phyloP scores from a whole-genome alignment of 2,113 vertebrate species.

The Mormoops blainvillei region DNA sequence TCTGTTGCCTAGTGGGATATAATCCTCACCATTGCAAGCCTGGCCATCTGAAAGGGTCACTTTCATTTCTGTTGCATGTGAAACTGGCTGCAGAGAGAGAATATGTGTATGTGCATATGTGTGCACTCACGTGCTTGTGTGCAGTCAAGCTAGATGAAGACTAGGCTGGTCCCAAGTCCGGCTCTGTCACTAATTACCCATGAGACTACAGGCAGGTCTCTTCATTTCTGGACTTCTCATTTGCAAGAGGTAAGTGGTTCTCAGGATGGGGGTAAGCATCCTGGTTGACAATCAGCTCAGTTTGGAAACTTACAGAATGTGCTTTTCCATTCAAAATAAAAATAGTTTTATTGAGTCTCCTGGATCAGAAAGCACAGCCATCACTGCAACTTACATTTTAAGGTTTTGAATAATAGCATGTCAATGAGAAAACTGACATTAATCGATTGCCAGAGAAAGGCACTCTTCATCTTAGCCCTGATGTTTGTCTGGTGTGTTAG shows the following conservation, averaged over 20 bases:
- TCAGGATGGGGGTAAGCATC: background rate
- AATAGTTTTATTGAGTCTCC: background rate
- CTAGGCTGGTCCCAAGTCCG: background rate
- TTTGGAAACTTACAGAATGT: background rate
- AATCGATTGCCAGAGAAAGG: background rate
- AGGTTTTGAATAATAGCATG: background rate
- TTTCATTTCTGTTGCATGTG: background rate
- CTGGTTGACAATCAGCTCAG: background rate
- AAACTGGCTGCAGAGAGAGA: background rate
- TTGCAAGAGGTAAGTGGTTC: background rate
- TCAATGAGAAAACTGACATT: background rate
- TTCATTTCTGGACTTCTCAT: background rate
- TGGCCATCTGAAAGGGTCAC: background rate
- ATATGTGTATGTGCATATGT: background rate
- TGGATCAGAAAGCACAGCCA: background rate
- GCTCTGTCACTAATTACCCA: background rate
- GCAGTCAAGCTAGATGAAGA: background rate
- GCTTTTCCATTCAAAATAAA: conserved; percentile 29
- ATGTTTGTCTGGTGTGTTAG: background rate
- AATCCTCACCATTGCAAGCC: background rate
- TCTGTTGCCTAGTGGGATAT: background rate
- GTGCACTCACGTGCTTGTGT: background rate
- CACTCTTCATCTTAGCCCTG: background rate
- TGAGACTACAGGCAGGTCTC: background rate
- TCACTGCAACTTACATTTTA: background rate